A percentile compares a stretch with the other conserved stretches of the same genome.
Evolutionary conservation across 2,888 invertebrate genomes (phyloP).

Genomic region (Saturnia japonica): DNA sequence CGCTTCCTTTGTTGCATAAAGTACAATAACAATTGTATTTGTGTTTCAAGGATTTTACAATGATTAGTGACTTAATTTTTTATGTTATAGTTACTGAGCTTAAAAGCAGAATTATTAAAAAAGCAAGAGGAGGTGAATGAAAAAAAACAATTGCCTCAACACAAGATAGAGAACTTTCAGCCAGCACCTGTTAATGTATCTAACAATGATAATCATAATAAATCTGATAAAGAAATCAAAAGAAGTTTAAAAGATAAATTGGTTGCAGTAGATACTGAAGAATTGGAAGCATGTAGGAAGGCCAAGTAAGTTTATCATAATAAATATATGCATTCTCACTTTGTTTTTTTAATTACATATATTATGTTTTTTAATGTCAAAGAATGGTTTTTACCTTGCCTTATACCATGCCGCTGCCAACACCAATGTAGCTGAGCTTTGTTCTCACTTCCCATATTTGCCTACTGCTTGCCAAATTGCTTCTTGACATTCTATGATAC

Average conservation of each 20-base stretch:
- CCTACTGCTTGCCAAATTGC: too few species aligned
- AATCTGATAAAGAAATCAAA: conserved; percentile 51
- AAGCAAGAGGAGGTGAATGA: conserved; percentile 92
- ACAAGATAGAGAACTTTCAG: conserved; percentile 78
- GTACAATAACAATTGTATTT: not conserved
- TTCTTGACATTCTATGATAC: too few species aligned
- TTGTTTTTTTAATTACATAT: not conserved
- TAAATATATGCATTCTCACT: not conserved
- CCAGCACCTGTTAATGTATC: conserved; percentile 64
- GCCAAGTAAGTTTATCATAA: conserved; percentile 51
- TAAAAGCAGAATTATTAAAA: conserved; percentile 93
- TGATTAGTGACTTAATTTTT: not conserved
- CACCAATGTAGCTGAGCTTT: too few species aligned
- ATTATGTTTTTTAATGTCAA: too few species aligned
- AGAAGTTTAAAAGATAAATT: conserved; percentile 63
- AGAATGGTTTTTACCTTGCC: too few species aligned
- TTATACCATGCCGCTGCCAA: too few species aligned
- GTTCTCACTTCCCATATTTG: too few species aligned
- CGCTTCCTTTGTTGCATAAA: not conserved
- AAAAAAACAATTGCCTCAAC: conserved; percentile 80
- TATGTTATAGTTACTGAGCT: conserved; percentile 83
- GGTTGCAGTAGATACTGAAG: conserved; percentile 64
- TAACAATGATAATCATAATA: conserved; percentile 63
- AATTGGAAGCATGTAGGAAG: conserved; percentile 74
- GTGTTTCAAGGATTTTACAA: not conserved